Base-by-base conservation (phyloP, 2,888 invertebrate genomes). In the Ernsta delagoae region DNA sequence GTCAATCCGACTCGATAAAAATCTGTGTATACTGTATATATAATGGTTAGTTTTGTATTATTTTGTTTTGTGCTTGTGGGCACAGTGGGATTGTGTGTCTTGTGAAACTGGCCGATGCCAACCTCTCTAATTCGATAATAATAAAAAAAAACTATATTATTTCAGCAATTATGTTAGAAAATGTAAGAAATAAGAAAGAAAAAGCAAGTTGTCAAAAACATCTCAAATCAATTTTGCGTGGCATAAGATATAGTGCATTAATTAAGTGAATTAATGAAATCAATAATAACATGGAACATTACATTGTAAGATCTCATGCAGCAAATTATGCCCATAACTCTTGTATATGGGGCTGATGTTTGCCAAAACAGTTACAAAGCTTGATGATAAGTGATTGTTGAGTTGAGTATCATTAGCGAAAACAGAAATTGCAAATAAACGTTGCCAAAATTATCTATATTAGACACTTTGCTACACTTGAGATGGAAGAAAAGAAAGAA, bases 391-490 rank as follows among this genome's bases (percentile, higher is more conserved):
- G 50, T 34, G 50, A 65, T 59, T 59, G 59, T 53, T 39, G 59
- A 59, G 59, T 66, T 59, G 39, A 66, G 59, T 5, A 48, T 66
- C 59, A 59, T 53, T 59, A 66, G 31, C 31, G n/a, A 43, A 24
- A n/a, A 53, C 50, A 53, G 50, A 53, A 24, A 5, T 24, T 50
- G 65, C 16, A 48, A 39, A 16, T 12, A 39, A 41, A 65, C 50
- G 34, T 34, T 66, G 50, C 59, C 53, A 50, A 59, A 60, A 66
- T 4, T 41, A 41, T 34, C 34, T 56, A 56, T 39, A 8, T 39
- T 8, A 39, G 39, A 34, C 34, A 16, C 31, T 11, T 11, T 56
- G 31, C 5, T 34, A 6, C 11, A n/a, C 34, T 56, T 34, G 9
- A 5, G 43, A 31, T 31, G 31, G 31, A 31, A 31, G 4, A 31